A percentile compares a stretch with the other conserved stretches of the same genome.
Evolutionary conservation across 2,888 invertebrate species (phyloP).

Genomic region (Dryomyza anilis): DNA sequence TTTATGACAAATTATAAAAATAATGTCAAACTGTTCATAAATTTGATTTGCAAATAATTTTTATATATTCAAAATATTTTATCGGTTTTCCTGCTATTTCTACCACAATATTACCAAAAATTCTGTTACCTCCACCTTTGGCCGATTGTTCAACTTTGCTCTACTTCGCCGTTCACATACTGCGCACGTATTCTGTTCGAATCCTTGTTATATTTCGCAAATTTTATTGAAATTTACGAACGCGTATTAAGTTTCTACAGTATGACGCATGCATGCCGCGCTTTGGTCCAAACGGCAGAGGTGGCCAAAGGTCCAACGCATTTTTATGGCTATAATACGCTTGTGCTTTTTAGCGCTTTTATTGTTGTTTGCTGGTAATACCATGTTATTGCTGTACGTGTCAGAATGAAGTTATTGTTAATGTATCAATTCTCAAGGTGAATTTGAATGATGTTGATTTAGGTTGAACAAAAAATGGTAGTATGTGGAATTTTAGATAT

Average conservation of each 20-base stretch:
- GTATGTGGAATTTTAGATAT: too few relatives aligned
- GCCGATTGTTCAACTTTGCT: too few relatives aligned
- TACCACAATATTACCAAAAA: too few relatives aligned
- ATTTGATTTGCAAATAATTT: too few relatives aligned
- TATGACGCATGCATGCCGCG: slow-evolving; percentile 16
- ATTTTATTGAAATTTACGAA: neutral
- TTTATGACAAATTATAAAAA: too few relatives aligned
- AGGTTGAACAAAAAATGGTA: too few relatives aligned
- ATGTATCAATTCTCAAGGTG: slow-evolving; percentile 1
- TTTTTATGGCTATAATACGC: slow-evolving; percentile 3
- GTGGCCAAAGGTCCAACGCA: slow-evolving; percentile 13
- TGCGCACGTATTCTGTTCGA: slow-evolving; percentile 9
- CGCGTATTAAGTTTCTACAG: neutral
- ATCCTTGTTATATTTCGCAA: neutral
- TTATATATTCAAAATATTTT: too few relatives aligned
- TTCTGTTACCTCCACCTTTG: too few relatives aligned
- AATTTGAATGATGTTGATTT: too few relatives aligned
- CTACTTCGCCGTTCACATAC: neutral
- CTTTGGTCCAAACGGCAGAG: neutral
- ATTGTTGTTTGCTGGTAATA: slow-evolving; percentile 9
- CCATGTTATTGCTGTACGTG: slow-evolving; percentile 21
- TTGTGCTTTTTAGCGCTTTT: neutral
- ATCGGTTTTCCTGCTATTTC: too few relatives aligned
- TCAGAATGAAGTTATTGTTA: slow-evolving; percentile 9
- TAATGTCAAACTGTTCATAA: too few relatives aligned